These are phyloP conservation scores for Amphilophus citrinellus DNA, from an alignment of 2,113 vertebrate genomes.

Conservation along the genomic window DNA sequence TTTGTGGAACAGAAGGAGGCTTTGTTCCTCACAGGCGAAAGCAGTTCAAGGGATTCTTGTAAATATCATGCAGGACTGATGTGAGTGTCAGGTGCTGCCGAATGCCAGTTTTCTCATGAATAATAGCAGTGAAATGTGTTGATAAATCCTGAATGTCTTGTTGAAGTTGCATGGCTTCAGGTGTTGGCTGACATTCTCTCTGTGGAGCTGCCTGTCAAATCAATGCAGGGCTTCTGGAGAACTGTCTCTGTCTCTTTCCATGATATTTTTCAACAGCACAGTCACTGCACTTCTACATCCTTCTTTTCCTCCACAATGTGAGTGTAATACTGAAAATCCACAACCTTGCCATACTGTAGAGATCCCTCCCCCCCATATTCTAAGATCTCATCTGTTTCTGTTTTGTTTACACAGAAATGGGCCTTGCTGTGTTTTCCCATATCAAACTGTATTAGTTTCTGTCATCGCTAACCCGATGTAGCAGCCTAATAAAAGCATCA, in stretches of 20 bases:
- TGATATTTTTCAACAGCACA: constrained; percentile 53
- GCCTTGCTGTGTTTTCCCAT: constrained; percentile 52
- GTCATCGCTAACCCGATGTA: constrained; percentile 48
- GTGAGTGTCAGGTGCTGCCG: constrained; percentile 53
- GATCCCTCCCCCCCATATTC: constrained; percentile 26
- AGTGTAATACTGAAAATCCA: constrained; percentile 39
- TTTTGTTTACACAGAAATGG: constrained; percentile 66
- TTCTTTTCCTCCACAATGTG: constrained; percentile 24
- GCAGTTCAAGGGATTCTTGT: constrained; percentile 64
- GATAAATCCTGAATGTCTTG: constrained; percentile 71
- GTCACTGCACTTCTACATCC: constrained; percentile 48
- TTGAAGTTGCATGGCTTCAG: constrained; percentile 72
- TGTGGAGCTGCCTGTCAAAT: constrained; percentile 73
- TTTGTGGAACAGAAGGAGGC: constrained; percentile 22
- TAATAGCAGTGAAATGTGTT: constrained; percentile 70
- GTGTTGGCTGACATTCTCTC: constrained; percentile 78
- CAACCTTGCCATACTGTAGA: constrained; percentile 19
- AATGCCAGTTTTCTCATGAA: constrained; percentile 67
- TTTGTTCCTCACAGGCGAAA: constrained; percentile 52
- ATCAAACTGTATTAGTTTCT: constrained; percentile 69
- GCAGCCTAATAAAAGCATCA: constrained; percentile 67
- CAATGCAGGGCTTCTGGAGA: constrained; percentile 44
- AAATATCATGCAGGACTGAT: constrained; percentile 70
- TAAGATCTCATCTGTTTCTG: constrained; percentile 44
- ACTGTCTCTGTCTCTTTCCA: constrained; percentile 39